A percentile compares a stretch with the other conserved stretches of the same genome.
Evolutionary conservation across 2,888 invertebrate genomes (phyloP).

Genomic region (Dorcus hopei): DNA sequence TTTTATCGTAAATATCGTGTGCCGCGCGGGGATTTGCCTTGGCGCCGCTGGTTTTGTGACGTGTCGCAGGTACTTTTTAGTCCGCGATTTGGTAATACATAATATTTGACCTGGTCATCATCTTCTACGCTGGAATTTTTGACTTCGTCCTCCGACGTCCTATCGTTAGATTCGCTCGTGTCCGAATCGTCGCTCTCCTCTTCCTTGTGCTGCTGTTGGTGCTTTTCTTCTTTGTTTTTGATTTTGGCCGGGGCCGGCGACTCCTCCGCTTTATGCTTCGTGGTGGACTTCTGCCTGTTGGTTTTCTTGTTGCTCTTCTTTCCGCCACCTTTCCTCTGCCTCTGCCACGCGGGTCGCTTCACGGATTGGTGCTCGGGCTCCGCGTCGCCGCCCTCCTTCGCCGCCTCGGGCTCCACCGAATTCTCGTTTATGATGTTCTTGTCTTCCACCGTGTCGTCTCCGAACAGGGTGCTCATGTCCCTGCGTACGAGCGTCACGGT

Average conservation of each 20-base stretch:
- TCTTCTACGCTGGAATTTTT: constrained; percentile 42
- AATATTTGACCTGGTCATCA: constrained; percentile 42
- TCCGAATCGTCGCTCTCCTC: constrained; percentile 55
- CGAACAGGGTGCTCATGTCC: constrained; percentile 80
- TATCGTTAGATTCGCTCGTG: constrained; percentile 46
- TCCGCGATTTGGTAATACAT: background rate
- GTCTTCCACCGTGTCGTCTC: constrained; percentile 65
- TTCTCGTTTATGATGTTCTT: constrained; percentile 51
- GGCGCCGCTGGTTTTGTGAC: too few species aligned
- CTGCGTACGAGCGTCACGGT: constrained; percentile 82
- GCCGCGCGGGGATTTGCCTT: too few species aligned
- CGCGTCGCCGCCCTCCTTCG: constrained; percentile 22
- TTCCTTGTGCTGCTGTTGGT: constrained; percentile 24
- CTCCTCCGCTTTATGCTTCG: constrained; percentile 41
- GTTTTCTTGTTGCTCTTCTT: constrained; percentile 62
- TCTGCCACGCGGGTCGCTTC: constrained; percentile 82
- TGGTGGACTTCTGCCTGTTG: constrained; percentile 34
- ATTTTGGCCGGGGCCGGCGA: constrained; percentile 30
- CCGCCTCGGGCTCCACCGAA: constrained; percentile 49
- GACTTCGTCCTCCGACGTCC: constrained; percentile 45
- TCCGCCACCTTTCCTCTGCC: constrained; percentile 60
- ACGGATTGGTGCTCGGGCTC: constrained; percentile 44
- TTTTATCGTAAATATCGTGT: too few species aligned
- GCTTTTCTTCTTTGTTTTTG: constrained; percentile 30
- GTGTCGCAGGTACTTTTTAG: background rate